phyloP scores from a whole-genome alignment of 2,113 vertebrate genomes.

The Mesoclemmys tuberculata region DNA sequence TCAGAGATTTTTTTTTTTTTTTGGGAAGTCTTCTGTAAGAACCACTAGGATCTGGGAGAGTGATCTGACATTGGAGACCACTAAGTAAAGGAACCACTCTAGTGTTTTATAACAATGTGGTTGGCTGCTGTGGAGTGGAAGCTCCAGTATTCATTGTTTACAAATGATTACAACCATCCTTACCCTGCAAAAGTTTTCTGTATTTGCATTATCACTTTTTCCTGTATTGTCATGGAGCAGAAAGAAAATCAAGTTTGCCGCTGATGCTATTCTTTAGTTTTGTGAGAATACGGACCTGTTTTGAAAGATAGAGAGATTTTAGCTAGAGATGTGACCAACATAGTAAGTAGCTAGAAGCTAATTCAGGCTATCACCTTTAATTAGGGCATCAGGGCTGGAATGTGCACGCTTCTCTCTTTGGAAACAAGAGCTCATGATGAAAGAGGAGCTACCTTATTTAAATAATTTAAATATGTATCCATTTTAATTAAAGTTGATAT shows the following conservation, averaged over 20 bases:
- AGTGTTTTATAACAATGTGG: neutral
- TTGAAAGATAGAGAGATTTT: neutral
- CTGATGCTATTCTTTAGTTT: neutral
- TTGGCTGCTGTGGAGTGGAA: neutral
- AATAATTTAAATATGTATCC: conserved; percentile 64
- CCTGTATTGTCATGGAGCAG: neutral
- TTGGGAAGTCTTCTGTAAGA: neutral
- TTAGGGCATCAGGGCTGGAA: conserved; percentile 44
- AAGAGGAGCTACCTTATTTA: conserved; percentile 59
- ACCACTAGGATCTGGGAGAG: neutral
- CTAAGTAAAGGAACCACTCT: neutral
- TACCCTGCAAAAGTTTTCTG: neutral
- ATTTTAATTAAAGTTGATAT: conserved; percentile 71
- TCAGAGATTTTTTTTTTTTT: neutral
- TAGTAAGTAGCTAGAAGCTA: conserved; percentile 39
- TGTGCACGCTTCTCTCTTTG: conserved; percentile 40
- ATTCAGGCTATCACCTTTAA: conserved; percentile 60
- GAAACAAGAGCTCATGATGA: conserved; percentile 61
- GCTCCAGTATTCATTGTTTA: neutral
- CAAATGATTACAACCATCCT: neutral
- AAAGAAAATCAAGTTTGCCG: neutral
- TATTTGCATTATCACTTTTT: neutral
- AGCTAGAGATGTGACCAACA: conserved; percentile 26
- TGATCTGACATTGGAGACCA: neutral
- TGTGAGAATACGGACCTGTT: neutral